These are phyloP conservation scores for Turritopsis dohrnii DNA, from an alignment of 30 jellyfish, hydroid and myxozoan genomes.

Conservation along the genomic window DNA sequence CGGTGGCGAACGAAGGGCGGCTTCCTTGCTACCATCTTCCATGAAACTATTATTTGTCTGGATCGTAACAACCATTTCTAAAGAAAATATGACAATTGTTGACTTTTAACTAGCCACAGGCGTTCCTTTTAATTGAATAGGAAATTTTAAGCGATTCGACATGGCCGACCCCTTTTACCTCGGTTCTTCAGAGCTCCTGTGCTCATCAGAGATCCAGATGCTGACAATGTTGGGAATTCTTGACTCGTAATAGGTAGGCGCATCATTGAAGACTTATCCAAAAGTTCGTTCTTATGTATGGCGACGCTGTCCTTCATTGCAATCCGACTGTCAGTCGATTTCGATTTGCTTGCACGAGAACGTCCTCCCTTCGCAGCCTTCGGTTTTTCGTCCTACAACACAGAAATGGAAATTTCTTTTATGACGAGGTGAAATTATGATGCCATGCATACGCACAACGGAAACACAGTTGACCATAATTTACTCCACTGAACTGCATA, in stretches of 20 bases:
- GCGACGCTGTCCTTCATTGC: not conserved
- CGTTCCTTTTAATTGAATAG: no score
- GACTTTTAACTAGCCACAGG: no score
- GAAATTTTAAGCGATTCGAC: no score
- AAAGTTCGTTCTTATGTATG: not conserved
- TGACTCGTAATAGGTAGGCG: not conserved
- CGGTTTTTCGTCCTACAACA: not conserved
- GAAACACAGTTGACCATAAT: no score
- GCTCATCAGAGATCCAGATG: not conserved
- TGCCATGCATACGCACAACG: no score
- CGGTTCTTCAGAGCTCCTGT: not conserved
- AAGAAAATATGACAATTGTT: no score
- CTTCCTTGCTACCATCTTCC: not conserved
- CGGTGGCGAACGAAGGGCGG: constrained; percentile 6
- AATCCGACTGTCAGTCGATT: not conserved
- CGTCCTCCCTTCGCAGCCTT: not conserved
- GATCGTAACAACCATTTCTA: not conserved
- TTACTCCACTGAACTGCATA: no score
- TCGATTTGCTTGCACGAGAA: not conserved
- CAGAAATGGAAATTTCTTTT: not conserved
- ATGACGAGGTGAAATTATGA: not conserved
- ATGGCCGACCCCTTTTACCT: no score
- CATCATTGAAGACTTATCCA: not conserved
- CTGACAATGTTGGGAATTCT: not conserved
- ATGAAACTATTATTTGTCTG: not conserved